Conservation (phyloP, 2,113 vertebrate species). For the Thamnophis sirtalis region DNA sequence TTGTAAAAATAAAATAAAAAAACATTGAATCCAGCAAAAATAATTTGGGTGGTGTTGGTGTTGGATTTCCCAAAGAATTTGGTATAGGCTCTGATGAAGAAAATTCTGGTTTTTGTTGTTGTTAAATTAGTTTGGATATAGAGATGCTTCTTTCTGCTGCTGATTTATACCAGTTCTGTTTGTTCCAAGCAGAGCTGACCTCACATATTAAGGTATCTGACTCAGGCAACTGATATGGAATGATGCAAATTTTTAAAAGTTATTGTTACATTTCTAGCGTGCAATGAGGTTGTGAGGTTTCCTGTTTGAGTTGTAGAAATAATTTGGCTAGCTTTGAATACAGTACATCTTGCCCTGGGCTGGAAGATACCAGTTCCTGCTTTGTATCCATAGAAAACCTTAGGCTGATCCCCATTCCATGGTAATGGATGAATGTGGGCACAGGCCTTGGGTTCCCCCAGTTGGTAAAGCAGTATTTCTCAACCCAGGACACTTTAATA, state of each 20-base stretch:
- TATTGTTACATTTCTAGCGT: background rate
- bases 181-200: background rate
- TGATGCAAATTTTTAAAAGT: background rate
- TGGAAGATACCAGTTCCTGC: background rate
- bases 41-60: background rate
- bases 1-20: background rate
- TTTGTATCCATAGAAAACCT: background rate
- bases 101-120: background rate
- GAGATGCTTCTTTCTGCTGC: background rate
- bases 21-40: background rate
- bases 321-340: background rate
- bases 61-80: background rate
- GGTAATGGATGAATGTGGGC: background rate
- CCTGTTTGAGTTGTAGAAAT: background rate
- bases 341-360: background rate
- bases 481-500: background rate
- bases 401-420: background rate
- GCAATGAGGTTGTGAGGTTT: background rate
- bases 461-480: background rate
- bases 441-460: background rate
- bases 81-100: no score
- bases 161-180: background rate
- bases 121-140: background rate
- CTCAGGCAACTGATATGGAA: background rate
- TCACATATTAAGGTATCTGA: background rate